Base-by-base conservation (phyloP, 2,113 vertebrate genomes). In the Capra hircus region DNA sequence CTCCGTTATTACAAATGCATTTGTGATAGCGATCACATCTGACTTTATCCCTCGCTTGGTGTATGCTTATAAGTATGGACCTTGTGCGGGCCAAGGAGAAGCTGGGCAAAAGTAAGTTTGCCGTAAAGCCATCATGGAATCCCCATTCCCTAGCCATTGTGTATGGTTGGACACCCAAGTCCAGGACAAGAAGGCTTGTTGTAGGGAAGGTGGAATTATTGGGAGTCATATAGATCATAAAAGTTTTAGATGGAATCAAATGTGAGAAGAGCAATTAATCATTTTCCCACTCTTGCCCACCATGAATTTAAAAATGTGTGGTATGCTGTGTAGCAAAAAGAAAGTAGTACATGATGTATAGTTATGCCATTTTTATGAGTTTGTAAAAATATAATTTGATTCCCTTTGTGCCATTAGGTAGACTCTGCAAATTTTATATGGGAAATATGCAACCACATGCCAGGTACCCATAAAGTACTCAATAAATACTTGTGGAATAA, bases 31-130 rank as follows among this genome's bases (percentile, higher is more conserved):
- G 1, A 99, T 99, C 94, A 99, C 99, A 52, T 99, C 99, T 0
- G 99, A 99, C 98, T 99, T 99, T 97, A 99, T 99, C 97, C 99
- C 99, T 96, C 99, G 99, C 53, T 99, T 99, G 91, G 99, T 99
- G 96, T 99, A 99, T 71, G 99, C 99, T 74, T 99, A 99, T 98
- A 99, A 99, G 97, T 99, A 99, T 0, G 99, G 99, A 97, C 99
- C 99, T 2, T 99, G 99, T 98, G 99, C 99, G 2, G 99, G 99
- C 85, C 99, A 99, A 98, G 99, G 99, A 97, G 99, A 99, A 98
- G 99, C 99, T 55, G 99, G 99, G 95, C 99, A 99, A 98, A 99
- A 99, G 99, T 99, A 99, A 99, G 99, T 50, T 86, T 88, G 43
- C 55, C 55, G 8, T 52, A 13, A 14, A 94, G 28, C 30, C 4